Evolutionary conservation across 2,888 invertebrate genomes (phyloP).

Genomic region (Rhyacophila evoluta): DNA sequence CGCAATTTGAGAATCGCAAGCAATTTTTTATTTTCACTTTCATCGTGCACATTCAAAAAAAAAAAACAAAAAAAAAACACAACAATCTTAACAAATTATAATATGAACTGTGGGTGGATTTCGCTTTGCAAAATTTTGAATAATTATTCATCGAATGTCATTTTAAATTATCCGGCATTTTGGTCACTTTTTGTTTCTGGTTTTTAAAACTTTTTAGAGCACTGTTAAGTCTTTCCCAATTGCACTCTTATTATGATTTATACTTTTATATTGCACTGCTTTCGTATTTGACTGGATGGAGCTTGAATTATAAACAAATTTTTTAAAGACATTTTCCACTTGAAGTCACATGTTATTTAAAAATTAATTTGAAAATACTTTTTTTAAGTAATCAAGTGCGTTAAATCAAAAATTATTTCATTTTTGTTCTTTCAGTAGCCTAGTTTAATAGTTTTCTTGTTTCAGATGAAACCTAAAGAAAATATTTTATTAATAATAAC

Average conservation of each 20-base stretch:
- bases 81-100: too few species aligned
- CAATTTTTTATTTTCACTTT: background rate
- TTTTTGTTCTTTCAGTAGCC: background rate
- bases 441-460: slow-evolving; percentile 48
- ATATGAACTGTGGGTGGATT: too few species aligned
- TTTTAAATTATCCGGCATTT: background rate
- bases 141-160: background rate
- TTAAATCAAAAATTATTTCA: background rate
- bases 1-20: background rate
- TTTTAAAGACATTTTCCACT: background rate
- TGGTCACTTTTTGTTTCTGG: background rate
- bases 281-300: slow-evolving; percentile 12
- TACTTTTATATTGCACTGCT: slow-evolving; percentile 11
- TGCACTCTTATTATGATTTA: background rate
- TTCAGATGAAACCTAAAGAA: slow-evolving; percentile 51
- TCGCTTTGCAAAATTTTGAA: background rate
- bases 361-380: background rate
- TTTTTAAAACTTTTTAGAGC: background rate
- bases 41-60: background rate
- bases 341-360: background rate
- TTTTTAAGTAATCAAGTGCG: background rate
- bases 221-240: background rate
- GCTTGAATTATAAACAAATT: background rate
- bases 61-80: background rate
- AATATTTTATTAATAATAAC: slow-evolving; percentile 29